Base-by-base conservation (phyloP, 30 jellyfish, hydroid and myxozoan genomes). In the Nemopilema nomurai region DNA sequence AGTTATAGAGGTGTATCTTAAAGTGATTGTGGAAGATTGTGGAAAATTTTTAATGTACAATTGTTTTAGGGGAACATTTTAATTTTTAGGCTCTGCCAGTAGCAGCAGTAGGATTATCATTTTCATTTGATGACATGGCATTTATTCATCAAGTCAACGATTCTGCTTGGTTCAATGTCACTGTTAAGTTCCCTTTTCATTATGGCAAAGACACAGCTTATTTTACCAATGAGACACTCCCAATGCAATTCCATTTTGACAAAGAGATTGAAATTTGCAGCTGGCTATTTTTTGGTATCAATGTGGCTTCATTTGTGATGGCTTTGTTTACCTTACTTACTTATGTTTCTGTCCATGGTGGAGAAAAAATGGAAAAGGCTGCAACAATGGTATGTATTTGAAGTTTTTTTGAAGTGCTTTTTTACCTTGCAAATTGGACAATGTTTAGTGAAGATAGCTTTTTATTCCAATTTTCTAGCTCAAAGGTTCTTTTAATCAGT, bases 131-230 rank as follows among this genome's bases (percentile, higher is more conserved):
- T 67, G 28, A 82, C 27, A 79, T 82, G 31, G 91, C 91, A 8
- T 82, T 49, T 53, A 69, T 82, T 19, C 91, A 82, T 71, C 91
- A 82, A 57, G 62, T 21, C 64, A 71, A 70, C 21, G 91, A 82
- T 68, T 69, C 85, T 8, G 91, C 80, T 6, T 82, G 91, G 91
- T 82, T 82, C 85, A 82, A 82, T 64, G 18, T 82, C 9, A 82
- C 85, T 18, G 68, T 82, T 51, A 82, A 82, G 71, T 82, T 82
- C 80, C 91, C 91, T 8, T 82, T 82, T 53, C 85, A 70, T 68
- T 71, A 70, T 82, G 91, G 62, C 79, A 69, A 82, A 51, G 32
- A 71, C 25, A 82, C 91, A 18, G 85, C 23, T 0, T 1, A 8
- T 30, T 82, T 49, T 51, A 82, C 91, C 13, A 82, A 82, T 57